Conservation (phyloP, 2,797 vertebrate genomes). For the Linurgus olivaceus region DNA sequence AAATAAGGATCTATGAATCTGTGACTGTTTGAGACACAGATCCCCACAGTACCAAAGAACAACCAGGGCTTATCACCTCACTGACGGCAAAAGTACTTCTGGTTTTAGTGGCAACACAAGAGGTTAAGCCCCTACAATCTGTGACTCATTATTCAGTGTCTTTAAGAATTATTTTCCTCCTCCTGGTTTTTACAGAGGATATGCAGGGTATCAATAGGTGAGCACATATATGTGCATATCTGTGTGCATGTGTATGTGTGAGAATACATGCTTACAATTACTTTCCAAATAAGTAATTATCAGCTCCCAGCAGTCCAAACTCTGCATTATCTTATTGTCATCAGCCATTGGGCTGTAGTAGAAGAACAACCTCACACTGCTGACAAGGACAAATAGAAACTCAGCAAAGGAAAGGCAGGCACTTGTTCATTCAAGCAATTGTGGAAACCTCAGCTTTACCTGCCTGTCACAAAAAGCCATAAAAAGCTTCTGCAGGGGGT, state of each 20-base stretch:
- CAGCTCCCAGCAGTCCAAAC: neutral
- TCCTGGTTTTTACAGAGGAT: neutral
- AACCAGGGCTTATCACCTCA: neutral
- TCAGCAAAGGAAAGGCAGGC: neutral
- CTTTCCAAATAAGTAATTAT: neutral
- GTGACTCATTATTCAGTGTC: neutral
- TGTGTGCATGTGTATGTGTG: too few species aligned
- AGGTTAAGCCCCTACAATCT: neutral
- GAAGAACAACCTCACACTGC: neutral
- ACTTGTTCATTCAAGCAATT: neutral
- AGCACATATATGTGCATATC: rapidly evolving
- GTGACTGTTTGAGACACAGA: neutral
- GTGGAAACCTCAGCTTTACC: neutral
- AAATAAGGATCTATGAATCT: neutral
- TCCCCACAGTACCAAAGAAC: neutral
- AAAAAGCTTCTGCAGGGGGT: neutral
- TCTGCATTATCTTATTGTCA: neutral
- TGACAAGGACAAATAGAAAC: neutral
- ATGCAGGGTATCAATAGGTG: neutral
- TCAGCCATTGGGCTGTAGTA: neutral
- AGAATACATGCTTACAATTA: too few species aligned
- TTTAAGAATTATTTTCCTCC: neutral
- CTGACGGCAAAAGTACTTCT: neutral
- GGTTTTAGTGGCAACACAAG: neutral
- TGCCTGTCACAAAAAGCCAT: neutral